phyloP scores from a whole-genome alignment of 2,888 invertebrate genomes.

The Antitype chi region DNA sequence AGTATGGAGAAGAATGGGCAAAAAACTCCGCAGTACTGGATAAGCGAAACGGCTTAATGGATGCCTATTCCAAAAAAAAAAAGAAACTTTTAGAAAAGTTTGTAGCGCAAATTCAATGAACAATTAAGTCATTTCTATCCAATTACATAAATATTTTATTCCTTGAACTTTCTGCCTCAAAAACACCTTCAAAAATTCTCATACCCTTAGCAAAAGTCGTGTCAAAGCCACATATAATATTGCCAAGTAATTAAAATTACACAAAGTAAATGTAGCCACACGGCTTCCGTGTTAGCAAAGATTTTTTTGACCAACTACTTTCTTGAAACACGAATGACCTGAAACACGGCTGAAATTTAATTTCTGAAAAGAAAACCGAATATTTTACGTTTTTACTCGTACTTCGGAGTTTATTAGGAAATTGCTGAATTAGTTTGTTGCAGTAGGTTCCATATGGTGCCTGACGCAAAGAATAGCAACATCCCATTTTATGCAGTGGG shows the following conservation, averaged over 20 bases:
- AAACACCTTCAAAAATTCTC: constrained; percentile 4
- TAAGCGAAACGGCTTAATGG: too few species aligned
- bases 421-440: constrained; percentile 48
- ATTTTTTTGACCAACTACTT: constrained; percentile 52
- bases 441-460: too few species aligned
- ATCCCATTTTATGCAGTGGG: too few species aligned
- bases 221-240: constrained; percentile 41
- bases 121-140: background rate
- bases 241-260: constrained; percentile 59
- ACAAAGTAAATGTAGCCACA: constrained; percentile 51
- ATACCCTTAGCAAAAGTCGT: constrained; percentile 17
- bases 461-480: too few species aligned
- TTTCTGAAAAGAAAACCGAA: constrained; percentile 56
- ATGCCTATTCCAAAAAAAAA: too few species aligned
- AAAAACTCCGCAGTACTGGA: too few species aligned
- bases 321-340: constrained; percentile 58
- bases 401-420: constrained; percentile 34
- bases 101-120: background rate
- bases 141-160: background rate
- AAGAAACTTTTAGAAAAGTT: too few species aligned
- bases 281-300: constrained; percentile 57
- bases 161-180: background rate
- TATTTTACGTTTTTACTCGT: constrained; percentile 53
- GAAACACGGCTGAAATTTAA: constrained; percentile 59
- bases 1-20: too few species aligned